Evolutionary conservation across 2,113 vertebrate genomes (phyloP).

Genomic region (Misgurnus mizolepis): DNA sequence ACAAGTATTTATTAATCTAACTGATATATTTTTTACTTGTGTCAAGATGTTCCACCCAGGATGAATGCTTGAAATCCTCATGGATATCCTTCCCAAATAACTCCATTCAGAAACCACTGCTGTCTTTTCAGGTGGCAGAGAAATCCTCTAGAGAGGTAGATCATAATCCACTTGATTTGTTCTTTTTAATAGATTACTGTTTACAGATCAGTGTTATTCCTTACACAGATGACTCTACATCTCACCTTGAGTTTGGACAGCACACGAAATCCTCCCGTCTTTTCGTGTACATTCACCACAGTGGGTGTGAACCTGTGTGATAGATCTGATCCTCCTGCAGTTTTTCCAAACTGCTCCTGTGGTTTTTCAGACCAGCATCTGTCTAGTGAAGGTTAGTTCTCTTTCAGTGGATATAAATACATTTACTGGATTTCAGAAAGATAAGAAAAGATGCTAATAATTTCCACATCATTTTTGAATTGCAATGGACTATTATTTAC

Average conservation of each 20-base stretch:
- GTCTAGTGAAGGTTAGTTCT: conserved; percentile 59
- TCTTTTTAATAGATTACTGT: neutral
- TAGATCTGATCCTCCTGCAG: accelerated
- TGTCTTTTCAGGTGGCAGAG: conserved; percentile 58
- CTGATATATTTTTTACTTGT: neutral
- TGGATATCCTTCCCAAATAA: conserved; percentile 68
- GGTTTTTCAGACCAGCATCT: conserved; percentile 36
- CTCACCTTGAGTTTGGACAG: conserved; percentile 46
- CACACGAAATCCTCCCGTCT: neutral
- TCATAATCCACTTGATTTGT: neutral
- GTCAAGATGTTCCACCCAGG: conserved; percentile 66
- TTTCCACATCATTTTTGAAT: too few species aligned
- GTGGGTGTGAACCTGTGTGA: conserved; percentile 32
- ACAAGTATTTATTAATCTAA: too few species aligned
- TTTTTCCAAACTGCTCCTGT: conserved; percentile 67
- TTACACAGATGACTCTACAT: conserved; percentile 59
- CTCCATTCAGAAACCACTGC: conserved; percentile 52
- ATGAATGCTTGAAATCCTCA: conserved; percentile 60
- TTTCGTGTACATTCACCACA: conserved; percentile 60
- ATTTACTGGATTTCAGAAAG: neutral
- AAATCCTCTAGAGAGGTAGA: conserved; percentile 55
- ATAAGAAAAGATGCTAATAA: too few species aligned
- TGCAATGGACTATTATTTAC: too few species aligned
- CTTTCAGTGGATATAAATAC: neutral
- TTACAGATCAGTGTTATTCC: neutral